A percentile compares a stretch with the other conserved stretches of the same genome.
Evolutionary conservation across 2,888 invertebrate genomes (phyloP).

Genomic region (Capitulum mitella): DNA sequence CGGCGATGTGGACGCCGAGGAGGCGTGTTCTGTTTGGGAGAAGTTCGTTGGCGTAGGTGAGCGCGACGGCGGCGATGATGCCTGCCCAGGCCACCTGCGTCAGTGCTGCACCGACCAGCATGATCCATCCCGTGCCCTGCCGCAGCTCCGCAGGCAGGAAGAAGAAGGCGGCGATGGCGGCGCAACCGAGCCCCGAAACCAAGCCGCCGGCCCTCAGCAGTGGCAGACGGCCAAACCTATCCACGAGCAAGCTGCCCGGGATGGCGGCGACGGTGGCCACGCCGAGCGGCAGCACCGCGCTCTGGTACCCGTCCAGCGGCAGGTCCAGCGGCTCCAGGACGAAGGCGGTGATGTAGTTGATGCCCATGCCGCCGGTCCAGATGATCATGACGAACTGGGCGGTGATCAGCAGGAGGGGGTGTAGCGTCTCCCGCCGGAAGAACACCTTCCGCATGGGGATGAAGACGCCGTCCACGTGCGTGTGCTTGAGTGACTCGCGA

Average conservation of each 20-base stretch:
- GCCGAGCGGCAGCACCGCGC: neutral
- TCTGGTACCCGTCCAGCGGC: neutral
- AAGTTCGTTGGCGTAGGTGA: neutral
- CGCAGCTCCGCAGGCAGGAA: neutral
- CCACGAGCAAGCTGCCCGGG: neutral
- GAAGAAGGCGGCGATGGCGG: neutral
- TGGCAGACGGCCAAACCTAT: neutral
- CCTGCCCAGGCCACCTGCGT: neutral
- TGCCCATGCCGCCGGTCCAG: neutral
- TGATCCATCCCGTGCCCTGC: neutral
- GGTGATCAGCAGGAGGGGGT: neutral
- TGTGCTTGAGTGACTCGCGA: neutral
- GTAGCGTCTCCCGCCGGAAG: neutral
- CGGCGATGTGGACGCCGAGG: neutral
- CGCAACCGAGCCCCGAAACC: neutral
- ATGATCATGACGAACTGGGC: neutral
- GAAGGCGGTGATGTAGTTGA: neutral
- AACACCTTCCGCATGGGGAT: neutral
- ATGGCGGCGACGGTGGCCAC: neutral
- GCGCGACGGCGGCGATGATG: neutral
- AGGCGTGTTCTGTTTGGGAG: neutral
- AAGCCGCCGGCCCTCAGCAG: neutral
- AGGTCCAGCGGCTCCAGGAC: neutral
- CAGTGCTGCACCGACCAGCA: neutral
- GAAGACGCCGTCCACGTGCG: neutral